Evolutionary conservation across 2,113 vertebrate genomes (phyloP).

Genomic region (Apaloderma vittatum): DNA sequence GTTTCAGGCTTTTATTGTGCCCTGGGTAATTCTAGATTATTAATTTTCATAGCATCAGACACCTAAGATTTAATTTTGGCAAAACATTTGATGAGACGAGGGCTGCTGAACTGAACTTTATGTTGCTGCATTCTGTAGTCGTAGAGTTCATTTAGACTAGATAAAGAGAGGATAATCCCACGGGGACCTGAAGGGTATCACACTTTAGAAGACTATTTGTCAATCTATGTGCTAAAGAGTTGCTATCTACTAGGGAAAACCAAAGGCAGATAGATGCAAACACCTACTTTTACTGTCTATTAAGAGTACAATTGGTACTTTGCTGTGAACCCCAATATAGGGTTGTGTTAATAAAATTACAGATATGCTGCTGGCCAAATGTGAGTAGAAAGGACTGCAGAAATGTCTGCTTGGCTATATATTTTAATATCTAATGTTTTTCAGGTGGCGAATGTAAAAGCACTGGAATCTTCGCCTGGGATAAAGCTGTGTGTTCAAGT

Average conservation of each 20-base stretch:
- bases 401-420: not conserved
- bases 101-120: not conserved
- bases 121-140: not conserved
- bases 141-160: conserved; percentile 27
- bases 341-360: not conserved
- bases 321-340: not conserved
- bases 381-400: not conserved
- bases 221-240: not conserved
- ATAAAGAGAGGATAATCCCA: conserved; percentile 44
- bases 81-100: not conserved
- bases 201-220: not conserved
- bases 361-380: not conserved
- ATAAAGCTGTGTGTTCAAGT: conserved; percentile 2
- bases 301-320: not conserved
- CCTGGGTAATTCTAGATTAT: not conserved
- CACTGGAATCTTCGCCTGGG: conserved; percentile 13
- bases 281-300: not conserved
- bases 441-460: not conserved
- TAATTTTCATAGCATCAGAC: not conserved
- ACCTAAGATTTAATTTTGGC: not conserved
- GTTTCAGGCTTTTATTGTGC: not conserved
- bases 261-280: not conserved
- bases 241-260: not conserved
- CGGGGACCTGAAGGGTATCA: not conserved
- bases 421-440: not conserved